Percentiles rank a stretch among this genome's conserved stretches.
These are phyloP conservation scores for Apodemus speciosus DNA, from an alignment of 2,113 vertebrate species.

Conservation along the genomic window DNA sequence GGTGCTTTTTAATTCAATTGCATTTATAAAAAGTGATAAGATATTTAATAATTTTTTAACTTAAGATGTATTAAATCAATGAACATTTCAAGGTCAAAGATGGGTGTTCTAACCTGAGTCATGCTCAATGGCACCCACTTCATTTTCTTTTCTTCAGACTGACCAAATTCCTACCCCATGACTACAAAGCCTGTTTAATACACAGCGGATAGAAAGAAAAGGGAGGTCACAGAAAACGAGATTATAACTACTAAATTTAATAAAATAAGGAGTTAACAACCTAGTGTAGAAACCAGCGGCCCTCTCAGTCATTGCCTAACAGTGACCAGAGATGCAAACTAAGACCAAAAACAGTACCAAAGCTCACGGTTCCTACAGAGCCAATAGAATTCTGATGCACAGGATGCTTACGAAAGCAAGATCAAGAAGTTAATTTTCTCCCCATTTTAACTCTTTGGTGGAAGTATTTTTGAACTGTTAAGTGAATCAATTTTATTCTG, in stretches of 20 bases:
- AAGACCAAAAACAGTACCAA: background rate
- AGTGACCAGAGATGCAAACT: background rate
- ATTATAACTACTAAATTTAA: background rate
- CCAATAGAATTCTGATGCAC: background rate
- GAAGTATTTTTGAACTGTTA: slow-evolving; percentile 21
- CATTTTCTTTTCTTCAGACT: background rate
- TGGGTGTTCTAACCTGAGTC: background rate
- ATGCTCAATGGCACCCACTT: background rate
- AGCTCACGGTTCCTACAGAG: background rate
- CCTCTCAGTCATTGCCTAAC: background rate
- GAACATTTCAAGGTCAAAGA: background rate
- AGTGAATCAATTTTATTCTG: background rate
- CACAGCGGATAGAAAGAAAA: background rate
- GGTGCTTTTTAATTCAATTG: background rate
- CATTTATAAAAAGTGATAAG: background rate
- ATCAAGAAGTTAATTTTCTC: slow-evolving; percentile 5
- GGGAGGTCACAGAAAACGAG: background rate
- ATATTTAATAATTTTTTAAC: background rate
- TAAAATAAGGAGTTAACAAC: background rate
- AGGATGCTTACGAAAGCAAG: background rate
- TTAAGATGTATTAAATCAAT: background rate
- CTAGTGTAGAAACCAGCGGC: background rate
- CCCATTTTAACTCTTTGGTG: background rate
- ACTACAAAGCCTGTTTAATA: background rate
- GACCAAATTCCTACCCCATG: background rate